Evolutionary conservation across 2,113 vertebrate species (phyloP).

Genomic region (Neogale vison): DNA sequence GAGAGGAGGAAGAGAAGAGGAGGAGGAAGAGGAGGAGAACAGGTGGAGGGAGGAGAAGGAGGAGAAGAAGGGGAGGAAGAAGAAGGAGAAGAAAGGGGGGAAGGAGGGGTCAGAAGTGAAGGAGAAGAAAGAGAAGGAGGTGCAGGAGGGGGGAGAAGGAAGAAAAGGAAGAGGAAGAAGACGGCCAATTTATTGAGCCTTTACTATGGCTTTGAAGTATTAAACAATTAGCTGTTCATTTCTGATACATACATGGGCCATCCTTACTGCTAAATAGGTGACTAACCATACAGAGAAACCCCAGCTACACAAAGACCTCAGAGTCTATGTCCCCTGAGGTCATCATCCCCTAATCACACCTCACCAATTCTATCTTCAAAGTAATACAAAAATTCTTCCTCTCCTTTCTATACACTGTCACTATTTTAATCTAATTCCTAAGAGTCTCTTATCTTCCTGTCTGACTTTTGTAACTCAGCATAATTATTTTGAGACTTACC

Average conservation of each 20-base stretch:
- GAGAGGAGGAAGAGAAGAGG: neutral
- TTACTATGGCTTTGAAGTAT: neutral
- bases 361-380: neutral
- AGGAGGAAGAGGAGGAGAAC: neutral
- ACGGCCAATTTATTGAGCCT: neutral
- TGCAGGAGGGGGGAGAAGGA: neutral
- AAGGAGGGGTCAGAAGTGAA: neutral
- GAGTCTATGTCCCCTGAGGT: neutral
- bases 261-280: neutral
- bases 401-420: neutral
- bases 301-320: neutral
- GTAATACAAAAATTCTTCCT: neutral
- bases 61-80: neutral
- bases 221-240: neutral
- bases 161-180: fast-evolving
- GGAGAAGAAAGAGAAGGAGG: too few species aligned
- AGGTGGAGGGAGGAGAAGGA: too few species aligned
- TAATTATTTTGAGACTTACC: neutral
- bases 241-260: neutral
- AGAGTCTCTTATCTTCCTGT: neutral
- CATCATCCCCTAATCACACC: neutral
- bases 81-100: neutral
- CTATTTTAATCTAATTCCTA: neutral
- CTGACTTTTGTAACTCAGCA: neutral
- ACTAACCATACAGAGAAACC: neutral